Conservation (phyloP, 1,140 invertebrate species). For the Drosophila bocki region DNA sequence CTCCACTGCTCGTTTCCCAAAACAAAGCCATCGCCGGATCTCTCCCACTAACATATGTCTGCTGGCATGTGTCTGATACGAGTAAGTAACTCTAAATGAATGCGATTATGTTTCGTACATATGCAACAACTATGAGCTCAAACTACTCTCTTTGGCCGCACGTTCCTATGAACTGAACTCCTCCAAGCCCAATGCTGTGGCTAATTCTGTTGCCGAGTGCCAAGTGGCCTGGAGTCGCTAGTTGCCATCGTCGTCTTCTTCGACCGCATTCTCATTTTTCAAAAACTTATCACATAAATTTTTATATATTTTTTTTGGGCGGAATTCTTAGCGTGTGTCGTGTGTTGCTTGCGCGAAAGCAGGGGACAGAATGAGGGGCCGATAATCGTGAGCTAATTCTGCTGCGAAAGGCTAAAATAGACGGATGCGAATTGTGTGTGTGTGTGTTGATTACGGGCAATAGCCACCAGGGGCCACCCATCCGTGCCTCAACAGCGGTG, state of each 20-base stretch:
- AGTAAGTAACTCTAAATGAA: slow-evolving; percentile 54
- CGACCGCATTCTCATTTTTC: slow-evolving; percentile 32
- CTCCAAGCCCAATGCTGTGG: neutral
- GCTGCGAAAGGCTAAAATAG: slow-evolving; percentile 49
- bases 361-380: slow-evolving; percentile 34
- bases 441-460: slow-evolving; percentile 5
- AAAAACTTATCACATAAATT: slow-evolving; percentile 85
- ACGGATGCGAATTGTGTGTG: slow-evolving; percentile 16
- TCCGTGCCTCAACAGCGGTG: slow-evolving; percentile 27
- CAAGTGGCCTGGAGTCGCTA: slow-evolving; percentile 15
- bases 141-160: slow-evolving; percentile 38
- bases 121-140: slow-evolving; percentile 38
- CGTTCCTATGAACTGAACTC: slow-evolving; percentile 27
- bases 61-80: slow-evolving; percentile 15
- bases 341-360: slow-evolving; percentile 55
- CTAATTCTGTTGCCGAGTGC: neutral
- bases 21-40: slow-evolving; percentile 50
- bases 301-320: slow-evolving; percentile 77
- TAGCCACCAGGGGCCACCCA: slow-evolving; percentile 27
- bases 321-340: slow-evolving; percentile 82
- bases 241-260: slow-evolving; percentile 8
- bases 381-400: slow-evolving; percentile 32
- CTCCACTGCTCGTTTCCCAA: slow-evolving; percentile 18
- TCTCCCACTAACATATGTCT: slow-evolving; percentile 41
- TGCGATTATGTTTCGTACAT: slow-evolving; percentile 43